phyloP scores from a whole-genome alignment of 2,888 invertebrate species.

The Agriotes lineatus region DNA sequence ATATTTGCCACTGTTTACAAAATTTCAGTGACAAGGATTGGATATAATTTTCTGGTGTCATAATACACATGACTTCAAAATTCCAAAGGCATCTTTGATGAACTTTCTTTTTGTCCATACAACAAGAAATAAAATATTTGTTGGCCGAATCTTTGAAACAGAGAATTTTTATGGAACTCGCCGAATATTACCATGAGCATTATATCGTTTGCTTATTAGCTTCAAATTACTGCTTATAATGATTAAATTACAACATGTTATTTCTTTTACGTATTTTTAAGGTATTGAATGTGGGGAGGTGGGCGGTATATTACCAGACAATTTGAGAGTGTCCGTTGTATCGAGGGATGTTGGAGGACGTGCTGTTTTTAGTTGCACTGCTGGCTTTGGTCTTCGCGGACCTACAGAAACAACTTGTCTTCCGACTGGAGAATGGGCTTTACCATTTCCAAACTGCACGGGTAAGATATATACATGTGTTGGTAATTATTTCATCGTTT shows the following conservation, averaged over 20 bases:
- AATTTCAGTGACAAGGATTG: too few relatives aligned
- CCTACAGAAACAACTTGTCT: slow-evolving; percentile 81
- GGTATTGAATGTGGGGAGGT: slow-evolving; percentile 87
- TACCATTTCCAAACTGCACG: slow-evolving; percentile 81
- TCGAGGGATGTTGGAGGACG: slow-evolving; percentile 85
- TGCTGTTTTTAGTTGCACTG: slow-evolving; percentile 83
- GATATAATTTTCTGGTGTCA: too few relatives aligned
- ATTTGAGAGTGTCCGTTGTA: slow-evolving; percentile 79
- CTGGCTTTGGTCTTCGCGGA: slow-evolving; percentile 82
- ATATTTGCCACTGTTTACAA: too few relatives aligned
- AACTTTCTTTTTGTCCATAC: too few relatives aligned
- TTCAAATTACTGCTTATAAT: neutral
- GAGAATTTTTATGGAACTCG: too few relatives aligned
- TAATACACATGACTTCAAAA: too few relatives aligned
- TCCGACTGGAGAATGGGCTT: slow-evolving; percentile 84
- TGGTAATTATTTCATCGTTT: neutral
- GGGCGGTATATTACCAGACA: slow-evolving; percentile 68
- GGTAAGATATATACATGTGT: slow-evolving; percentile 66
- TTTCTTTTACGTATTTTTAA: slow-evolving; percentile 53
- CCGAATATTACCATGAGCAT: too few relatives aligned
- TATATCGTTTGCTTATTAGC: too few relatives aligned
- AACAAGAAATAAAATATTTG: too few relatives aligned
- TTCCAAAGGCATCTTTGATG: too few relatives aligned
- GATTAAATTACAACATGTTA: neutral
- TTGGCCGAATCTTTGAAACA: too few relatives aligned